Base-by-base conservation (phyloP, 1,140 invertebrate genomes). In the Drosophila repleta region DNA sequence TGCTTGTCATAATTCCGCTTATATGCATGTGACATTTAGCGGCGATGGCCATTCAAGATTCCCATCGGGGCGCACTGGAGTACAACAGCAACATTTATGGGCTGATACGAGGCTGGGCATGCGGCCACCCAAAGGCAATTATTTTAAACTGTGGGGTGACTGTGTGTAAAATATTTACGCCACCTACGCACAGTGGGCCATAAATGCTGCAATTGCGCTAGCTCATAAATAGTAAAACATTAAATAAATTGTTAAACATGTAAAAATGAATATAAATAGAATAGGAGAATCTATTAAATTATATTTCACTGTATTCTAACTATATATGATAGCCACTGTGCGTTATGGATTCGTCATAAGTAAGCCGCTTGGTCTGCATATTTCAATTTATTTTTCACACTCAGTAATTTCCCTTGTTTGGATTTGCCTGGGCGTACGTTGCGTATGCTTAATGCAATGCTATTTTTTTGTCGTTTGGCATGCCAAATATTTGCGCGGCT, bases 1-100 rank as follows among this genome's bases (percentile, higher is more conserved):
- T 79, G 76, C 79, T 78, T 88, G 76, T 88, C 83, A 88, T 88
- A 88, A 88, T 88, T 88, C 81, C 79, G 73, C 83, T 88, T 88
- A 83, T 88, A 80, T 88, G 83, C 79, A 57, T 79, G 75, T 82
- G 79, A 88, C 83, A 83, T 87, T 88, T 88, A 88, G 83, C 75
- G 29, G 63, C 53, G 35, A 55, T 69, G 66, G 57, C 56, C 71
- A 57, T 57, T 51, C 66, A 55, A 62, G 66, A 67, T 76, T 78
- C 61, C 32, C 46, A 76, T 67, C 39, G 21, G 10, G 6, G 37
- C 46, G 37, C 66, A 65, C 32, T 65, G 68, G 52, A 62, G 60
- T 52, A 53, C 52, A 60, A 45, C 53, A 56, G 48, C 52, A 60
- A 45, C 53, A 56, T 63, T 70, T 58, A 69, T 63, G 57, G 48